Evolutionary conservation across 1,140 invertebrate species (phyloP).

Genomic region (Meloidogyne chitwoodi): DNA sequence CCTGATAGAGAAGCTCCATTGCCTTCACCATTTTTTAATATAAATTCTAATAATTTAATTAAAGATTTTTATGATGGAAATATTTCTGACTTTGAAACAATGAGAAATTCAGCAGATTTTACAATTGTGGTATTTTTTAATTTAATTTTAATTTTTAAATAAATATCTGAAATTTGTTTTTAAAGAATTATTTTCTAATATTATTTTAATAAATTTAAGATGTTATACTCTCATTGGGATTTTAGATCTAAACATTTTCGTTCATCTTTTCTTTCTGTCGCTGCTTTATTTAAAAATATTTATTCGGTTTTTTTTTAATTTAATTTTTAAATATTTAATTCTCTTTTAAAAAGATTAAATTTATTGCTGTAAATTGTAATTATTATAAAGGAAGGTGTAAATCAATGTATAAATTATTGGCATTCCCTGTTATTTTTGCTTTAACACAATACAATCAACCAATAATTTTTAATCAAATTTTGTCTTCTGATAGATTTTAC

Average conservation of each 20-base stretch:
- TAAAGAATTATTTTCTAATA: not conserved
- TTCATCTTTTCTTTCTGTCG: slow-evolving; percentile 10
- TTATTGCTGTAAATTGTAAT: slow-evolving; percentile 15
- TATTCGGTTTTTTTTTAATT: slow-evolving; percentile 3
- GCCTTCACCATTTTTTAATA: slow-evolving; percentile 1
- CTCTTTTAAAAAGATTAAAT: slow-evolving; percentile 15
- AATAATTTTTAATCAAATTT: slow-evolving; percentile 13
- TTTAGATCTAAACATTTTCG: slow-evolving; percentile 1
- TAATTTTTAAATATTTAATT: not conserved
- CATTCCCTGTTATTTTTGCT: slow-evolving; percentile 15
- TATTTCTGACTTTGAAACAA: not conserved
- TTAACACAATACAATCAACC: slow-evolving; percentile 8
- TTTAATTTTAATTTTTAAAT: not conserved
- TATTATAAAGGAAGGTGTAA: slow-evolving; percentile 4
- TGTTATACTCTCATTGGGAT: slow-evolving; percentile 16
- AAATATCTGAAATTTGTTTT: too few species aligned
- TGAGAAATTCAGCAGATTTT: slow-evolving; percentile 6
- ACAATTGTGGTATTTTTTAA: slow-evolving; percentile 4
- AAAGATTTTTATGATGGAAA: slow-evolving; percentile 13
- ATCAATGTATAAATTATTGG: slow-evolving; percentile 12
- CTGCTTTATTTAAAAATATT: not conserved
- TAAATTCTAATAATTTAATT: not conserved
- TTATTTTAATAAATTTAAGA: not conserved
- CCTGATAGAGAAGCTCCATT: not conserved
- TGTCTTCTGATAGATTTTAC: slow-evolving; percentile 4